Evolutionary conservation across 1,140 invertebrate species (phyloP).

Genomic region (Anoplophora glabripennis): DNA sequence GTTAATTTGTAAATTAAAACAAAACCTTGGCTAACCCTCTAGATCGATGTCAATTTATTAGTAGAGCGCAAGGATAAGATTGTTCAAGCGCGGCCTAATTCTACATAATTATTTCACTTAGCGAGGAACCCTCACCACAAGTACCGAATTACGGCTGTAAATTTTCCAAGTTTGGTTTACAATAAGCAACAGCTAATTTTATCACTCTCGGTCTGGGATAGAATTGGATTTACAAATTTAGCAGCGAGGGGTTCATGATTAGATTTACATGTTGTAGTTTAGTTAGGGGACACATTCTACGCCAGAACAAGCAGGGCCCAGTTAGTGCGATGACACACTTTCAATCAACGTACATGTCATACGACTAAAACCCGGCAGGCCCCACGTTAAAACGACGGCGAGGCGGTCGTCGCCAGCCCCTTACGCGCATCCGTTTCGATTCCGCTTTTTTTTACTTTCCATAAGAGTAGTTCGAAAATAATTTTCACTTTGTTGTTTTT

Average conservation of each 20-base stretch:
- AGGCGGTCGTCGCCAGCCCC: neutral
- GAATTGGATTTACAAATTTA: conserved; percentile 50
- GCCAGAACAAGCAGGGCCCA: conserved; percentile 15
- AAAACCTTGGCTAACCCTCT: conserved; percentile 39
- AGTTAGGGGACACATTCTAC: conserved; percentile 18
- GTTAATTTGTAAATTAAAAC: conserved; percentile 43
- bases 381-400: neutral
- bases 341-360: conserved; percentile 35
- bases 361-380: neutral
- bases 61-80: conserved; percentile 32
- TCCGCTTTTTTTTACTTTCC: neutral
- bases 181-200: conserved; percentile 51
- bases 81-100: conserved; percentile 43
- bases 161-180: conserved; percentile 53
- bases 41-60: conserved; percentile 50
- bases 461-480: no score
- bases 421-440: neutral
- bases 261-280: conserved; percentile 48
- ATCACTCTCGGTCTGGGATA: conserved; percentile 46
- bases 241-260: conserved; percentile 46
- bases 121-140: conserved; percentile 32
- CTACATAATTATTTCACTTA: conserved; percentile 48
- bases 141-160: conserved; percentile 46
- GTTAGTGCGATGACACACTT: conserved; percentile 38
- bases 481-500: no score